Conservation (phyloP, 2,888 invertebrate genomes). For the Cheiracanthium punctorium region DNA sequence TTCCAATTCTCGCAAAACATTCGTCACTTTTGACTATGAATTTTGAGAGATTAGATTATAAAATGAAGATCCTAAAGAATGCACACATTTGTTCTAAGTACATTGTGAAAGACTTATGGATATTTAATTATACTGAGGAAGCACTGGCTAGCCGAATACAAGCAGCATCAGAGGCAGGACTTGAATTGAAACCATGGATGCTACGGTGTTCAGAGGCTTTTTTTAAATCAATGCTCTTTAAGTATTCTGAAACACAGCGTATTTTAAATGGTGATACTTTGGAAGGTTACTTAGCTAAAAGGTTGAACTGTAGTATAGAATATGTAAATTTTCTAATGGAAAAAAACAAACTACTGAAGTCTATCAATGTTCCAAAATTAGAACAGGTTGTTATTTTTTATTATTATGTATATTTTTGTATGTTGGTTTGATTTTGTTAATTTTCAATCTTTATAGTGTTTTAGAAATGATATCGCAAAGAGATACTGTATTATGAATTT, state of each 20-base stretch:
- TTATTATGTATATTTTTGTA: too few species aligned
- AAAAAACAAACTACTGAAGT: constrained; percentile 28
- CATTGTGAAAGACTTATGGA: constrained; percentile 61
- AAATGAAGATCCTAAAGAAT: constrained; percentile 47
- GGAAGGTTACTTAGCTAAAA: constrained; percentile 38
- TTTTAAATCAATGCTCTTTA: constrained; percentile 23
- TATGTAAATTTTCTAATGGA: constrained; percentile 46
- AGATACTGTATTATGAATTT: too few species aligned
- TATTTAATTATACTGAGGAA: constrained; percentile 52
- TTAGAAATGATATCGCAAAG: too few species aligned
- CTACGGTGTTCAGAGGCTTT: constrained; percentile 36
- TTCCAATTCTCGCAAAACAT: constrained; percentile 42
- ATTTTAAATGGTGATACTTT: constrained; percentile 31
- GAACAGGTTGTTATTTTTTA: constrained; percentile 24
- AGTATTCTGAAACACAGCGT: constrained; percentile 20
- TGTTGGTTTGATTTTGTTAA: too few species aligned
- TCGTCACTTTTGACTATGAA: constrained; percentile 42
- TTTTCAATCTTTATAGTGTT: too few species aligned
- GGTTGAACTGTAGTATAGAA: constrained; percentile 40
- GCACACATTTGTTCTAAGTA: constrained; percentile 34
- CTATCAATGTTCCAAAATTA: constrained; percentile 45
- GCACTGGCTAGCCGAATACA: constrained; percentile 20
- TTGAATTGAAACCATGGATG: constrained; percentile 55
- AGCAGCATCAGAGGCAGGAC: constrained; percentile 31
- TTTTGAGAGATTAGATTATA: constrained; percentile 35